Conservation (phyloP, 2,113 vertebrate genomes). For the Mormyrus iriodes region DNA sequence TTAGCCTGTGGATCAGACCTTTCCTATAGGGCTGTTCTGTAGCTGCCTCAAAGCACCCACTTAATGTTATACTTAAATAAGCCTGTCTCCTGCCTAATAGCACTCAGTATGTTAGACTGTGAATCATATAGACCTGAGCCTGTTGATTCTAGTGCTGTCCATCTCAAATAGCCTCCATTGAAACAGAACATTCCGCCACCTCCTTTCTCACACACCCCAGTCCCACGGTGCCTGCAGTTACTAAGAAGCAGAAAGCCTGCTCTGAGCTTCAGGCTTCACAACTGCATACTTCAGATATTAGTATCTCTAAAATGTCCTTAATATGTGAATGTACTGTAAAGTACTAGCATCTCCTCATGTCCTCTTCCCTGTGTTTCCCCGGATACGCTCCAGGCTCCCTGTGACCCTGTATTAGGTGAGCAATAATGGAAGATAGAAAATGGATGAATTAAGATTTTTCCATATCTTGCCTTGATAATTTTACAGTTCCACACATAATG, state of each 20-base stretch:
- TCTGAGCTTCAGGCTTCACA: conserved; percentile 8
- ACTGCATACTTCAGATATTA: neutral
- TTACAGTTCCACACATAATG: neutral
- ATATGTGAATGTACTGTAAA: neutral
- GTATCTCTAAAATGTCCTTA: neutral
- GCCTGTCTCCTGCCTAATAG: neutral
- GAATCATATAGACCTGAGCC: neutral
- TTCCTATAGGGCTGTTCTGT: neutral
- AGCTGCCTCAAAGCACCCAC: neutral
- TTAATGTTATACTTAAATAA: neutral
- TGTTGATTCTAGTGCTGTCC: neutral
- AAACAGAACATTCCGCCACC: neutral
- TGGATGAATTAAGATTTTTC: neutral
- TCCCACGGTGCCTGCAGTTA: conserved; percentile 25
- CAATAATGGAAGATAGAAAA: neutral
- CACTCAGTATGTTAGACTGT: neutral
- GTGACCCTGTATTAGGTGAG: neutral
- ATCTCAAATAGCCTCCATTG: neutral
- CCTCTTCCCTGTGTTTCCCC: neutral
- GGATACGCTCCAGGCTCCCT: neutral
- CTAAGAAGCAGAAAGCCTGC: conserved; percentile 29
- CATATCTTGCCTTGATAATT: neutral
- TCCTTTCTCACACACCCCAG: neutral
- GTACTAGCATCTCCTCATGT: neutral
- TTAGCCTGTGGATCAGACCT: neutral